Conservation (phyloP, 2,888 invertebrate genomes). For the Digitonthophagus gazella region DNA sequence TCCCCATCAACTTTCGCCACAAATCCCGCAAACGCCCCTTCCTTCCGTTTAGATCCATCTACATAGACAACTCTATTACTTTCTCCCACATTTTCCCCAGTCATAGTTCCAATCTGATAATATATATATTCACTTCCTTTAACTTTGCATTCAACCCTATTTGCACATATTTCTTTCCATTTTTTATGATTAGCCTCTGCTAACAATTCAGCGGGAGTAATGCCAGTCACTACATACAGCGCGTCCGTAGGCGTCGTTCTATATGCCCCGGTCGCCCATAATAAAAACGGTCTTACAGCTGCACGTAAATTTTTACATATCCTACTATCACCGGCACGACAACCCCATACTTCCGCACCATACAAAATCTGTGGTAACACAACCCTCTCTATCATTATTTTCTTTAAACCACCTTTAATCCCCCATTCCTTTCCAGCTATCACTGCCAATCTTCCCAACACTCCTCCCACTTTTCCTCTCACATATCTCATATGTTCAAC, state of each 20-base stretch:
- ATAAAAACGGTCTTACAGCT: slow-evolving; percentile 28
- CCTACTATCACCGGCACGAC: slow-evolving; percentile 21
- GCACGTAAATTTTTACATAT: slow-evolving; percentile 28
- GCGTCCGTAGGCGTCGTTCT: slow-evolving; percentile 26
- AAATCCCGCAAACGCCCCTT: neutral
- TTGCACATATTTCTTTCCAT: neutral
- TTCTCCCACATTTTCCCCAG: neutral
- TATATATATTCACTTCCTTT: neutral
- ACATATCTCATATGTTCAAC: neutral
- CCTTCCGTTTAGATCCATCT: neutral
- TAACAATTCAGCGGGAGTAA: neutral
- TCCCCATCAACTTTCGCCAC: neutral
- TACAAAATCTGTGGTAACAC: slow-evolving; percentile 28
- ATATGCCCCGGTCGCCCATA: slow-evolving; percentile 28
- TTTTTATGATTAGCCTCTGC: neutral
- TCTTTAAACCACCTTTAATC: neutral
- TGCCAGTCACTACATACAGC: slow-evolving; percentile 23
- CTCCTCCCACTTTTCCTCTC: neutral
- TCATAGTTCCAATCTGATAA: neutral
- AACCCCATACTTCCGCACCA: slow-evolving; percentile 33
- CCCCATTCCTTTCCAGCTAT: slow-evolving; percentile 15
- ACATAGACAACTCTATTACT: neutral
- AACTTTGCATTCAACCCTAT: neutral
- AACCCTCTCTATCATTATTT: neutral
- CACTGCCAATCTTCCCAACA: neutral